phyloP scores from a whole-genome alignment of 2,888 invertebrate genomes.

The Stegophylla sp. region DNA sequence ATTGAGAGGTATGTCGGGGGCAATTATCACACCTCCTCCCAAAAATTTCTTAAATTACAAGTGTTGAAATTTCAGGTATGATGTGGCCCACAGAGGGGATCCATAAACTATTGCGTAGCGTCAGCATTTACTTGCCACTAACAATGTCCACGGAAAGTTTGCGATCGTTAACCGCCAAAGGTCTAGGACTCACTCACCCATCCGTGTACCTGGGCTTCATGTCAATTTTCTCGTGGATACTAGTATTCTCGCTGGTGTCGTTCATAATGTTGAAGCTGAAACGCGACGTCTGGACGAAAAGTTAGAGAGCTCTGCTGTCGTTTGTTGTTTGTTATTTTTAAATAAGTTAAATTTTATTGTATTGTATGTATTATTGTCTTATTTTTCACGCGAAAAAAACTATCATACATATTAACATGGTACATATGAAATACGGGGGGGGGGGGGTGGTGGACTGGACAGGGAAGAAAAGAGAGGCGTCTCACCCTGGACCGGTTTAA shows the following conservation, averaged over 20 bases:
- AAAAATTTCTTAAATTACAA: not conserved
- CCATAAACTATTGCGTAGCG: conserved; percentile 68
- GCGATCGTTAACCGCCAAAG: conserved; percentile 78
- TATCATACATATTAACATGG: no score
- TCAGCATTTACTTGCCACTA: conserved; percentile 77
- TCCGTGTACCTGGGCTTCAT: conserved; percentile 79
- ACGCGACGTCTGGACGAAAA: conserved; percentile 56
- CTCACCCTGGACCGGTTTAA: no score
- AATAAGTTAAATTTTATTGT: no score
- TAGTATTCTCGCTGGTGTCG: conserved; percentile 64
- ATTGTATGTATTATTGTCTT: no score
- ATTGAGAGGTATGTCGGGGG: no score
- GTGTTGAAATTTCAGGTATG: conserved; percentile 63
- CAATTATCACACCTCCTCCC: no score
- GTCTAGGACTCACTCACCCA: conserved; percentile 73
- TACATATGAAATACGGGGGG: no score
- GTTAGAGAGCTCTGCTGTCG: conserved; percentile 1
- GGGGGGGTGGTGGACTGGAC: no score
- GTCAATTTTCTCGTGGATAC: conserved; percentile 73
- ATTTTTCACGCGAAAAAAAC: no score
- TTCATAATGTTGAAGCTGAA: conserved; percentile 51
- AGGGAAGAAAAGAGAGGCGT: no score
- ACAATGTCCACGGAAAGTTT: conserved; percentile 81
- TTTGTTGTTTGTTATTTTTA: not conserved
- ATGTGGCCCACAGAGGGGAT: conserved; percentile 77